These are phyloP conservation scores for Metridium senile DNA, from an alignment of 92 coral and sea anemone genomes.

Conservation along the genomic window DNA sequence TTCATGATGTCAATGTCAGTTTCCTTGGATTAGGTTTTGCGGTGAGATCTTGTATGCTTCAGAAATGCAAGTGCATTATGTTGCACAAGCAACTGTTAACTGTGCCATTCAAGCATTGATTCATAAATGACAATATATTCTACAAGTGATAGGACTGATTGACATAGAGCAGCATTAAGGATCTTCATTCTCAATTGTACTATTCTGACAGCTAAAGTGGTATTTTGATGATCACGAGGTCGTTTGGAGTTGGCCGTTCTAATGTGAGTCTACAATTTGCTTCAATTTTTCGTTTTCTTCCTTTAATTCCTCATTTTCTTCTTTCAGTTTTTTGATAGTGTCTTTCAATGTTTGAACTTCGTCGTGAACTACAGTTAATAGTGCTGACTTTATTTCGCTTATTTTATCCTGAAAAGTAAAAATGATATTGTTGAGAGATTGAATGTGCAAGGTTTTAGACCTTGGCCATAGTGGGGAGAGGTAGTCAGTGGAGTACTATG, in stretches of 20 bases:
- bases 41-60: background rate
- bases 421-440: background rate
- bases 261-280: conserved; percentile 50
- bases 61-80: background rate
- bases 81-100: background rate
- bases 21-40: background rate
- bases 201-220: too few species aligned
- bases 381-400: conserved; percentile 91
- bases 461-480: too few species aligned
- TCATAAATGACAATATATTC: too few species aligned
- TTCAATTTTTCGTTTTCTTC: conserved; percentile 91
- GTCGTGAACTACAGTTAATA: conserved; percentile 88
- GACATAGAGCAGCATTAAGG: background rate
- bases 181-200: too few species aligned
- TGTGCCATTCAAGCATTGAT: background rate
- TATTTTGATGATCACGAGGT: background rate
- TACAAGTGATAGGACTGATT: too few species aligned
- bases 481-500: too few species aligned
- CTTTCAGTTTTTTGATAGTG: conserved; percentile 88
- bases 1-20: background rate
- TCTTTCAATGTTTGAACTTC: conserved; percentile 97
- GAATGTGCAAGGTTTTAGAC: background rate
- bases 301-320: conserved; percentile 88
- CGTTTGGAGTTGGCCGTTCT: background rate
- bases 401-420: conserved; percentile 83